Percentiles rank a stretch among this genome's conserved stretches.
phyloP scores from a whole-genome alignment of 2,888 invertebrate genomes.

The Notocelia uddmanniana region DNA sequence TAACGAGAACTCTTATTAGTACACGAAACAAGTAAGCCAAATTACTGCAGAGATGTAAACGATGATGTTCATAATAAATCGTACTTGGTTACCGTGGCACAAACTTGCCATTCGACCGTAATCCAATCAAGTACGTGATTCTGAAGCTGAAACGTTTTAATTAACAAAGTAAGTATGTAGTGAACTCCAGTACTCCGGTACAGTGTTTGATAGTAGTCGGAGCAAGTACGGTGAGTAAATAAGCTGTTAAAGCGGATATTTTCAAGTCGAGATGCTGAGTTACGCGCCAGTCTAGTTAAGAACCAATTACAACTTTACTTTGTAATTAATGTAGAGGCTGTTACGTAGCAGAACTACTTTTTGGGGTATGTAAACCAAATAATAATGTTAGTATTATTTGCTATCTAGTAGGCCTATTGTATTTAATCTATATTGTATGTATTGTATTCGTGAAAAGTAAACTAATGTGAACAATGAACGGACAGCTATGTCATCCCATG shows the following conservation, averaged over 20 bases:
- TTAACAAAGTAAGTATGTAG: slow-evolving; percentile 36
- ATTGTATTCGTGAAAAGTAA: too few relatives aligned
- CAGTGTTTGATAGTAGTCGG: slow-evolving; percentile 4
- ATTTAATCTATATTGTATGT: too few relatives aligned
- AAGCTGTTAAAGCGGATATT: slow-evolving; percentile 37
- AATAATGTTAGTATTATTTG: too few relatives aligned
- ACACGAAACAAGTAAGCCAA: background rate
- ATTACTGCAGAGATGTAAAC: background rate
- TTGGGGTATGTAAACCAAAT: background rate
- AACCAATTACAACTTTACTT: slow-evolving; percentile 37
- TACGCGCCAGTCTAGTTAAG: slow-evolving; percentile 24
- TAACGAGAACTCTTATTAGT: background rate
- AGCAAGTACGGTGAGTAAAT: slow-evolving; percentile 31
- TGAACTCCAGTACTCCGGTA: slow-evolving; percentile 8
- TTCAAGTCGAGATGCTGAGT: slow-evolving; percentile 35
- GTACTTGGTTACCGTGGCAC: background rate
- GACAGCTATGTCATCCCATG: background rate
- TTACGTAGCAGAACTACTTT: background rate
- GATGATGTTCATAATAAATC: background rate
- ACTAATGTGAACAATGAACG: too few relatives aligned
- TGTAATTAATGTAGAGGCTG: slow-evolving; percentile 11
- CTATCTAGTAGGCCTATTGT: too few relatives aligned
- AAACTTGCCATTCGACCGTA: slow-evolving; percentile 8
- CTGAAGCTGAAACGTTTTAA: slow-evolving; percentile 26
- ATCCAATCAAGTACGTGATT: slow-evolving; percentile 34